Evolutionary conservation across 1,140 invertebrate species (phyloP), one percentile per base, ranked within the genome.

Genomic region (Zaprionus africanus): DNA sequence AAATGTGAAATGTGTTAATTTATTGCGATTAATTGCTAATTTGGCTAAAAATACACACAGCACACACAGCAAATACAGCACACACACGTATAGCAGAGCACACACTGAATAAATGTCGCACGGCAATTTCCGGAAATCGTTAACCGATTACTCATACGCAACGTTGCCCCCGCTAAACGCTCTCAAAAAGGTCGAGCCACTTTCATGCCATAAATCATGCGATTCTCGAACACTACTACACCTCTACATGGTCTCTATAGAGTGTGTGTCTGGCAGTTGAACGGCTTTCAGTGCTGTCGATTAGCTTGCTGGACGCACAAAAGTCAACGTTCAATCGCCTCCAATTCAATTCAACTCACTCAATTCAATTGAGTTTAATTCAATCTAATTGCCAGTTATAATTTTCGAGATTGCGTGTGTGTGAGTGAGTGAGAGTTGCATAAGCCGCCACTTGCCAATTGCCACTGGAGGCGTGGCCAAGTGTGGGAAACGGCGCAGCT

Each of bases 11-110:
- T 79, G 75, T 77, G 79, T 79, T 87, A 80, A 86, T 87, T 86
- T 86, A 87, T 80, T 71, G 65, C 76, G 80, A 83, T 86, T 86
- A 86, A 87, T 87, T 87, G 80, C 71, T 78, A 80, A 86, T 82
- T 86, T 87, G 43, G 65, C 74, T 62, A 73, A 72, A 71, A 56
- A 66, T 56, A 64, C 24, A 58, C 4, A 22, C 17, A 22, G 17
- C 59, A 63, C 4, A 26, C 7, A 15, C 22, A 67, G 36, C n/a
- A 70, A 34, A 15, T 38, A 51, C 17, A 31, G 24, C 36, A 17
- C 41, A 17, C 41, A 17, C 41, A 46, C 41, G 11, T 38, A 38
- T 38, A 38, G 4, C 36, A 54, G 5, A 1, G n/a, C 22, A 58
- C 43, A 61, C 31, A 34, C 63, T 34, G 71, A 85, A 78, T 79